Evolutionary conservation across 1,140 invertebrate species (phyloP), one percentile per base, ranked within the genome.

Genomic region (Pemphigus obesinymphae): DNA sequence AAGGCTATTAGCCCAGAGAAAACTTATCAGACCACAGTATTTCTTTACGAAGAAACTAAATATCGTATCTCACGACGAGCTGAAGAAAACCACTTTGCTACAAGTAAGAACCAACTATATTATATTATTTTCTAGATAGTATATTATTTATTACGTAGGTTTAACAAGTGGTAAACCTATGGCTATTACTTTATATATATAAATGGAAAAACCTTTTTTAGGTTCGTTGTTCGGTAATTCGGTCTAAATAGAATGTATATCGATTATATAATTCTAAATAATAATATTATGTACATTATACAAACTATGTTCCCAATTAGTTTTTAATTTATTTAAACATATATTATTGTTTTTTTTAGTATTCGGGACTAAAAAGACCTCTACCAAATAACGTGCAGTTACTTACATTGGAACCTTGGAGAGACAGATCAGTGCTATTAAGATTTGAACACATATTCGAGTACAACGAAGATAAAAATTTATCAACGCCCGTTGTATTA

Each of bases 361-460:
- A 82, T 81, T 82, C 53, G 0, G 43, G 84, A 23, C 26, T 85
- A 23, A 82, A 76, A 75, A 45, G 29, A 23, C 45, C 84, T 23
- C 85, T 93, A 17, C 91, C 92, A 17, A 45, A 84, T 20, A 90
- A 91, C 85, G 87, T 92, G 48, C 88, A 92, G 83, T 72, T 93
- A 10, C 84, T 92, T 48, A 91, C 91, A 11, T 83, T 92, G 58
- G 90, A 91, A 85, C 87, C 88, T 70, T 88, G 89, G 86, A 85
- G 85, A 31, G 86, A 85, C 17, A 84, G 83, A 7, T 85, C 85
- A 4, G 81, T 89, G 8, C 85, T 92, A 20, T 81, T 92, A 17
- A 86, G 91, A 76, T 86, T 92, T 10, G 91, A 92, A 85, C 90
- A 92, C 85, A 88, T 91, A 84, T 91, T 89, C 84, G 90, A 92